phyloP scores from a whole-genome alignment of 1,140 invertebrate species.

The Agrilus planipennis region DNA sequence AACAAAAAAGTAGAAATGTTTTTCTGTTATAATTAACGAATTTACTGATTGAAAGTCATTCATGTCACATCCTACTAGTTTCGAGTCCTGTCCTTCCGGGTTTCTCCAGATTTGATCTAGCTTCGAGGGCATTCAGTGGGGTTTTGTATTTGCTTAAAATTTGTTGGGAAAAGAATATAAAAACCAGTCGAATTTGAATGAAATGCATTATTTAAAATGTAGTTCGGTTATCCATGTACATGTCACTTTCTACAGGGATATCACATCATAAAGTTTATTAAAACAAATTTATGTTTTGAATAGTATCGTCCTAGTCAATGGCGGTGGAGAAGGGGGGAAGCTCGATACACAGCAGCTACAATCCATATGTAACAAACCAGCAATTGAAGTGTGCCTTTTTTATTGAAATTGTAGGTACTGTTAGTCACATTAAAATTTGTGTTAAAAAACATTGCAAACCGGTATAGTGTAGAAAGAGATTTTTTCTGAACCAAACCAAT shows the following conservation, averaged over 20 bases:
- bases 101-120: too few relatives aligned
- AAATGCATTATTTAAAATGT: neutral
- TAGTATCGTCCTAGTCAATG: constrained; percentile 93
- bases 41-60: neutral
- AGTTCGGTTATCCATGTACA: neutral
- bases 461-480: too few relatives aligned
- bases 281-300: constrained; percentile 34
- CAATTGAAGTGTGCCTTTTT: neutral
- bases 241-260: neutral
- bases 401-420: too few relatives aligned
- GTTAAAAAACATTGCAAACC: neutral
- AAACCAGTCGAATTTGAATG: too few relatives aligned
- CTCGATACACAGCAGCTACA: constrained; percentile 82
- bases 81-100: neutral
- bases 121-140: too few relatives aligned
- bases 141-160: too few relatives aligned
- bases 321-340: constrained; percentile 78
- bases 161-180: too few relatives aligned
- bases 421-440: neutral
- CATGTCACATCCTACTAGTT: neutral
- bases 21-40: neutral
- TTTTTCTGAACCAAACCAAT: too few relatives aligned
- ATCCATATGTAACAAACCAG: constrained; percentile 68
- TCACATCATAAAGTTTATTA: constrained; percentile 2
- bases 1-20: neutral